Evolutionary conservation across 2,113 vertebrate species (phyloP).

Genomic region (Pantherophis guttatus): DNA sequence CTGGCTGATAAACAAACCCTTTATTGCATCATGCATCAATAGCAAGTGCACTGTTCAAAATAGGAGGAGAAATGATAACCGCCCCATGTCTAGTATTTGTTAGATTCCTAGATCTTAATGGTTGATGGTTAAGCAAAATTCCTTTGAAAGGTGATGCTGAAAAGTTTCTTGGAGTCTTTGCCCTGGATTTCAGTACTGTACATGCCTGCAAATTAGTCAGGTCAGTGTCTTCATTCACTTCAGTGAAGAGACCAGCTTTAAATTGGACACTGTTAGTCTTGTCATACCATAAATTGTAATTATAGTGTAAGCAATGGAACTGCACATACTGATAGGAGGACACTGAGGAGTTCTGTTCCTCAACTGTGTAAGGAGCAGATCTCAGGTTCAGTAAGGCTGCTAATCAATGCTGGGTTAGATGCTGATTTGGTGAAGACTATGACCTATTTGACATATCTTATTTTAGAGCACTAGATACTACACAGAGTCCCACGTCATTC

Average conservation of each 20-base stretch:
- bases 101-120: neutral
- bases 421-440: neutral
- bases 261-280: no score
- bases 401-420: neutral
- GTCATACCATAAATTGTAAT: neutral
- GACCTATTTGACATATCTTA: neutral
- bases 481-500: constrained; percentile 5
- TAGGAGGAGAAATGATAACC: neutral
- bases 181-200: no score
- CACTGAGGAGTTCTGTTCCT: neutral
- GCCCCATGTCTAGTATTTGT: neutral
- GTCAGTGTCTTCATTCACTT: neutral
- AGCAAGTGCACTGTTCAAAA: neutral
- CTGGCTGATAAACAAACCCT: neutral
- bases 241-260: neutral
- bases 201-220: neutral
- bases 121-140: neutral
- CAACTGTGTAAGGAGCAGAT: neutral
- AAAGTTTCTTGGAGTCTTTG: no score
- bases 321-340: neutral
- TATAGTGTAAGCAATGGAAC: neutral
- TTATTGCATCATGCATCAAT: neutral
- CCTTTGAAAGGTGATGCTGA: neutral
- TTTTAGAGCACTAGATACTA: no score
- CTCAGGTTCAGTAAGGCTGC: neutral